A percentile compares a stretch with the other conserved stretches of the same genome.
phyloP scores from a whole-genome alignment of 2,888 invertebrate genomes.

The Plebejus argus region DNA sequence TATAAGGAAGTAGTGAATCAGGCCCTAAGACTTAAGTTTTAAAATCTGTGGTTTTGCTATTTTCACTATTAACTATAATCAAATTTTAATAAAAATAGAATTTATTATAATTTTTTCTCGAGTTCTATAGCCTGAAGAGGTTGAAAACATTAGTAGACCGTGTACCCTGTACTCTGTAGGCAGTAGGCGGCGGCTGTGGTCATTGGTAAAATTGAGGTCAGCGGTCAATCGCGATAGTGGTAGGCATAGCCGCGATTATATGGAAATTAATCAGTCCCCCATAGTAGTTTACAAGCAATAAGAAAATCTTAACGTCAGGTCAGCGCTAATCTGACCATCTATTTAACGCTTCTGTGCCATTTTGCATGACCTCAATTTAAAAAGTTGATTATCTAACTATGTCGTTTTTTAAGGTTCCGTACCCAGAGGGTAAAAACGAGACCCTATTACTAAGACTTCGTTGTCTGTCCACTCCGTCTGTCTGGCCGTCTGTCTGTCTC shows the following conservation, averaged over 20 bases:
- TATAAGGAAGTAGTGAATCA: too few relatives aligned
- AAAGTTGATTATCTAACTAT: background rate
- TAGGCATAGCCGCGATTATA: conserved; percentile 66
- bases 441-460: too few relatives aligned
- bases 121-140: background rate
- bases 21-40: too few relatives aligned
- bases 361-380: conserved; percentile 22
- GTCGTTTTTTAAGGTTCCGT: too few relatives aligned
- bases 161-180: background rate
- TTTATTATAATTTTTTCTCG: too few relatives aligned
- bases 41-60: too few relatives aligned
- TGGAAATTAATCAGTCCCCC: conserved; percentile 65
- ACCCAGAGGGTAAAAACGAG: too few relatives aligned
- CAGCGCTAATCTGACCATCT: conserved; percentile 26
- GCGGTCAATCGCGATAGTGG: conserved; percentile 70
- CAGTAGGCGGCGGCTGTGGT: conserved; percentile 42
- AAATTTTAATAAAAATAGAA: too few relatives aligned
- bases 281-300: conserved; percentile 35
- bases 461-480: too few relatives aligned
- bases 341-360: conserved; percentile 26
- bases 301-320: conserved; percentile 33
- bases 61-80: too few relatives aligned
- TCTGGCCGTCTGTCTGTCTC: too few relatives aligned
- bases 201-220: conserved; percentile 64
- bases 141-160: background rate